Evolutionary conservation across 1,140 invertebrate genomes (phyloP), one percentile per base, ranked within the genome.

Genomic region (Mactra quadrangularis): DNA sequence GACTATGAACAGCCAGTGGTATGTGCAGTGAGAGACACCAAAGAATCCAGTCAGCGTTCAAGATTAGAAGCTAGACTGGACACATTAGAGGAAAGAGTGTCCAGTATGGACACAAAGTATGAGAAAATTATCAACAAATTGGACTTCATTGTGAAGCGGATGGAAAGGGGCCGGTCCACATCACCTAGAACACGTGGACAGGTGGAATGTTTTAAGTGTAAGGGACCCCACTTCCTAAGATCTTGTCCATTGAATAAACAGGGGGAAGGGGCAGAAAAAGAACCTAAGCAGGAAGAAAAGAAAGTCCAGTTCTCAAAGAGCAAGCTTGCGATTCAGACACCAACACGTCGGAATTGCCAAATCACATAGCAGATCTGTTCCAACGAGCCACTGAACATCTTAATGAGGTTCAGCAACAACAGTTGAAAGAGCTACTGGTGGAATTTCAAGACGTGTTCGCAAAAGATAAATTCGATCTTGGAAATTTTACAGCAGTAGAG

Each of bases 371-470:
- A 60, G 72, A 75, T 55, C 35, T 75, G 15, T 60, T 59, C n/a
- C 2, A 75, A 17, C 35, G 55, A 4, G 3, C 72, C 13, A 27
- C 1, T 2, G 22, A 57, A 27, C 29, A 75, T 38, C n/a, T 75
- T 22, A 27, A 59, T 15, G 7, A 22, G 4, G 53, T 11, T 4
- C 38, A 75, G 50, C 50, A 57, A 22, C 2, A 6, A 45, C 53
- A 55, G 38, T 4, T 60, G 1, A 57, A 25, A 17, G 45, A 50
- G n/a, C 33, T 77, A 15, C 41, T 77, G 27, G 29, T 33, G 7
- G 74, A 64, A 9, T 79, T 50, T 41, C 38, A 70, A n/a, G 38
- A 82, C 50, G 41, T 71, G 4, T 82, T 82, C 45, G 78, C 78
- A 2, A 45, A 62, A 22, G 50, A 82, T 60, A 55, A 82, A 25